Evolutionary conservation across 30 jellyfish, hydroid and myxozoan genomes (phyloP).

Genomic region (Chrysaora quinquecirrha): DNA sequence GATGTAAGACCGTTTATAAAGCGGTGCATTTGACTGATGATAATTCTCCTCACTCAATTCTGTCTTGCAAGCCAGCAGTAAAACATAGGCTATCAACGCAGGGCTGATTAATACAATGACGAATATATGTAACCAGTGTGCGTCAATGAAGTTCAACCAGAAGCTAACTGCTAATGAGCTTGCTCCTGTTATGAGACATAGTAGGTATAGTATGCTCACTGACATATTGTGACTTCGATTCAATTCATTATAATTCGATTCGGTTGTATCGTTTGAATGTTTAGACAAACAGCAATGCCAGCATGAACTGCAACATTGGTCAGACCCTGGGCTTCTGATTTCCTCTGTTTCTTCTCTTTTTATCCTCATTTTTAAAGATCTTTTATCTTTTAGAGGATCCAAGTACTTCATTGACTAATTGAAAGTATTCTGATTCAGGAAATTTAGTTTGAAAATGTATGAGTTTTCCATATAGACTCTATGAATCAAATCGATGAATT

Average conservation of each 20-base stretch:
- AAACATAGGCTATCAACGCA: constrained; percentile 37
- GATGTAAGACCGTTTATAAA: constrained; percentile 40
- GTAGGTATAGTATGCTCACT: constrained; percentile 35
- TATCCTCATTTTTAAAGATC: too few relatives aligned
- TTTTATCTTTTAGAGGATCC: too few relatives aligned
- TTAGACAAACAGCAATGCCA: constrained; percentile 66
- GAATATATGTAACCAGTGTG: constrained; percentile 40
- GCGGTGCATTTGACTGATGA: constrained; percentile 11
- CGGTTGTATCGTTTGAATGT: background rate
- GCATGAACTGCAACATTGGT: constrained; percentile 45
- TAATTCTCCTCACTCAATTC: constrained; percentile 37
- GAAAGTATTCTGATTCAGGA: too few relatives aligned
- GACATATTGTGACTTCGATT: constrained; percentile 62
- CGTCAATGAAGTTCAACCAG: constrained; percentile 53
- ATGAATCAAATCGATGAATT: too few relatives aligned
- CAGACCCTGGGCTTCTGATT: constrained; percentile 20
- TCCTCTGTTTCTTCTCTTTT: background rate
- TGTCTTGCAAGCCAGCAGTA: constrained; percentile 41
- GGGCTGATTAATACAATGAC: constrained; percentile 42
- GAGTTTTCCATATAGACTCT: too few relatives aligned
- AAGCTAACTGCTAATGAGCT: constrained; percentile 56
- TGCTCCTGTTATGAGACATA: constrained; percentile 63
- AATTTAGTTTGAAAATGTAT: too few relatives aligned
- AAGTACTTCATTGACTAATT: too few relatives aligned
- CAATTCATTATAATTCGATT: constrained; percentile 13